These are phyloP conservation scores for Antechinus stuartii DNA, from an alignment of 2,113 vertebrate genomes.

Conservation along the genomic window DNA sequence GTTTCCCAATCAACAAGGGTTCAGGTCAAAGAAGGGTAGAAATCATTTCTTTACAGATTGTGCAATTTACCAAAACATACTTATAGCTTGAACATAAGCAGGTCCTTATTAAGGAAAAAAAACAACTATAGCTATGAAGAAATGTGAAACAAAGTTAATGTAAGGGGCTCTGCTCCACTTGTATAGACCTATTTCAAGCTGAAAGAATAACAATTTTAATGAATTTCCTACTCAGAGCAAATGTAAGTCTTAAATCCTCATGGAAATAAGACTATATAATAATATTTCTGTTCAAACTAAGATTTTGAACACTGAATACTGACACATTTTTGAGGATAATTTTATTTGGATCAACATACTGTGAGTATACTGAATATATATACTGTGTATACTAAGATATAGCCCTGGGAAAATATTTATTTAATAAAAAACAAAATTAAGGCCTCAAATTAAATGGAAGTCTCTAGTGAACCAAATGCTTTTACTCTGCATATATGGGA, in stretches of 20 bases:
- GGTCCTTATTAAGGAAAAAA: not conserved
- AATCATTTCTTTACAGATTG: not conserved
- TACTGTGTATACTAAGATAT: not conserved
- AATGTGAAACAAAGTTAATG: not conserved
- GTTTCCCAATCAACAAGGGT: not conserved
- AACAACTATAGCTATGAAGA: not conserved
- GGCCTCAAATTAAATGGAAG: not conserved
- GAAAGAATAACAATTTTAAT: not conserved
- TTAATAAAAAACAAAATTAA: not conserved
- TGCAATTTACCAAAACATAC: not conserved
- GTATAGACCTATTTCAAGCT: not conserved
- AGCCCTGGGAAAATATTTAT: not conserved
- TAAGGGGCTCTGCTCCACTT: not conserved
- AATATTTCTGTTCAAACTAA: not conserved
- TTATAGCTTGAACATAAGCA: not conserved
- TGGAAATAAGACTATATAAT: not conserved
- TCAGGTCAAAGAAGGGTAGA: not conserved
- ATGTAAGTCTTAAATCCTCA: not conserved
- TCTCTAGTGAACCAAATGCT: not conserved
- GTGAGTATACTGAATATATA: not conserved
- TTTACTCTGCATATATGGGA: not conserved
- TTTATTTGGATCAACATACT: not conserved
- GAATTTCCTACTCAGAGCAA: not conserved
- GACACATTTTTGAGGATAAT: not conserved
- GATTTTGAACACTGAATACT: not conserved